phyloP scores from a whole-genome alignment of 2,113 vertebrate species.

The Pipra filicauda region DNA sequence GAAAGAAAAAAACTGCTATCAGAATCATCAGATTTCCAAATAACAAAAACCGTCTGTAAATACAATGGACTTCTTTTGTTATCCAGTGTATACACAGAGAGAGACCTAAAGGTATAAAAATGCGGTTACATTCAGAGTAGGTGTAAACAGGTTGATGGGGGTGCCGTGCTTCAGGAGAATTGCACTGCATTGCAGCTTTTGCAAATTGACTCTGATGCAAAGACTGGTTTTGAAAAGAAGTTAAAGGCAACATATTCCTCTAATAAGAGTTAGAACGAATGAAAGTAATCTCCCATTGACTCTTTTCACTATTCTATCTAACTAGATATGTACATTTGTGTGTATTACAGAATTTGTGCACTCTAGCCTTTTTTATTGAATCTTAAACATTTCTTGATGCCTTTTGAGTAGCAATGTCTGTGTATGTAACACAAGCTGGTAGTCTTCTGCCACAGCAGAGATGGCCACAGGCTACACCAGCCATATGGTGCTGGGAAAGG shows the following conservation, averaged over 20 bases:
- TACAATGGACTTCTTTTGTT: background rate
- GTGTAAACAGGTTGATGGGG: background rate
- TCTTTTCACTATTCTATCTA: background rate
- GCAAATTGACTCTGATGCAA: background rate
- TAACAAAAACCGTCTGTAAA: background rate
- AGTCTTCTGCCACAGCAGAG: background rate
- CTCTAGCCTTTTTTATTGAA: background rate
- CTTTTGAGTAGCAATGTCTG: background rate
- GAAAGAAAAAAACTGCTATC: background rate
- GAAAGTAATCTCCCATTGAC: background rate
- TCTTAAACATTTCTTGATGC: background rate
- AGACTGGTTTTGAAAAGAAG: background rate
- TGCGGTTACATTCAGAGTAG: background rate
- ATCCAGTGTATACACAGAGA: background rate
- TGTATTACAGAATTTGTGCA: background rate
- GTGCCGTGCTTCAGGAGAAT: background rate
- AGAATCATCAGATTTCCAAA: background rate
- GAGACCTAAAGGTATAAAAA: background rate
- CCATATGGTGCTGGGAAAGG: background rate
- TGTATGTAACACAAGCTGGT: background rate
- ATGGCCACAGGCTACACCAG: background rate
- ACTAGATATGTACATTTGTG: background rate
- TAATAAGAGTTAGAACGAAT: background rate
- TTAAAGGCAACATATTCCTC: background rate
- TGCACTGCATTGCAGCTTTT: background rate